A percentile compares a stretch with the other conserved stretches of the same genome.
These are phyloP conservation scores for Xyliphius kryptos DNA, from an alignment of 2,113 vertebrate genomes.

Conservation along the genomic window DNA sequence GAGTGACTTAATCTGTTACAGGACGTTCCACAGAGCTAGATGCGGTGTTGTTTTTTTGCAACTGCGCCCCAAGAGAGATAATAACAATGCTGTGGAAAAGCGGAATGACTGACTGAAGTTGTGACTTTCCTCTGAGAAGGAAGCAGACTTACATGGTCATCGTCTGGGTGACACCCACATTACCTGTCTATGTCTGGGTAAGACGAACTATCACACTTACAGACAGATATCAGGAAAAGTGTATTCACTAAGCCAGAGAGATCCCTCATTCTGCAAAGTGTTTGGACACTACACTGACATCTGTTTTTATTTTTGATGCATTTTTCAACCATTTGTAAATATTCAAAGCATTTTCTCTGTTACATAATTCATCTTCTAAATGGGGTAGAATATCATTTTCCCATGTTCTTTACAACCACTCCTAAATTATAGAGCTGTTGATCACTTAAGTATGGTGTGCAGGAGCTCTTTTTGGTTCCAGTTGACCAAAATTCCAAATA, in stretches of 20 bases:
- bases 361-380: conserved; percentile 3
- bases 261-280: no score
- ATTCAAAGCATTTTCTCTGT: neutral
- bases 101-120: conserved; percentile 37
- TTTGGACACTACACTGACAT: no score
- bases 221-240: conserved; percentile 12
- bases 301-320: no score
- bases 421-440: conserved; percentile 3
- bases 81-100: conserved; percentile 52
- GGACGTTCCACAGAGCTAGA: conserved; percentile 31
- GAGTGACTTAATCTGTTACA: conserved; percentile 27
- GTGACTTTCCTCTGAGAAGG: conserved; percentile 42
- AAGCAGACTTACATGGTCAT: conserved; percentile 58
- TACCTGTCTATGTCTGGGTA: conserved; percentile 9
- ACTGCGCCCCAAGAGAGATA: conserved; percentile 44
- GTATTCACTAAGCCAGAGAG: neutral
- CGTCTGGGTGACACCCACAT: conserved; percentile 1
- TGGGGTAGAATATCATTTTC: neutral
- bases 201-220: conserved; percentile 1
- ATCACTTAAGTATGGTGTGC: conserved; percentile 10
- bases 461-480: neutral
- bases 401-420: conserved; percentile 4
- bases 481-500: conserved; percentile 12
- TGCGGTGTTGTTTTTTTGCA: conserved; percentile 29
- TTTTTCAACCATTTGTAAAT: no score